phyloP scores from a whole-genome alignment of 2,113 vertebrate species.

The Brachionichthys hirsutus region DNA sequence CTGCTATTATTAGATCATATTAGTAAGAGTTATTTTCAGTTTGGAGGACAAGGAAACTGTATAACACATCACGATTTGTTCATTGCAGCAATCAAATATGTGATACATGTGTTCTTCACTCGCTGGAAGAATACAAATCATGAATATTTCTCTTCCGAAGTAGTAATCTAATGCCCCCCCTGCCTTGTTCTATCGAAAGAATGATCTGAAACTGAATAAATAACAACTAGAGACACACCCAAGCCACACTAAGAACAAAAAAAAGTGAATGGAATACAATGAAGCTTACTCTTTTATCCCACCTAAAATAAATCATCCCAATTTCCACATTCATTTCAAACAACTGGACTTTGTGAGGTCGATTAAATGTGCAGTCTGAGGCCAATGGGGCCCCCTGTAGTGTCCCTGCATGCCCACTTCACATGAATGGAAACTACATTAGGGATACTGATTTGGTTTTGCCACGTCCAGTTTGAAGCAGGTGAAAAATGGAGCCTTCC shows the following conservation, averaged over 20 bases:
- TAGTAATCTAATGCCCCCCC: constrained; percentile 28
- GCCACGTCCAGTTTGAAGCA: no score
- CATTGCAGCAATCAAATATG: constrained; percentile 7
- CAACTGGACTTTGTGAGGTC: constrained; percentile 19
- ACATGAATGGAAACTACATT: constrained; percentile 9
- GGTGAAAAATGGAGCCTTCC: no score
- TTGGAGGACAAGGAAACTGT: background rate
- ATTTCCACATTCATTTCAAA: constrained; percentile 28
- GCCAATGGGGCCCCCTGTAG: background rate
- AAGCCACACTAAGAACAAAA: constrained; percentile 13
- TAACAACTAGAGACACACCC: constrained; percentile 11
- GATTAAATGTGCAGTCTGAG: constrained; percentile 7
- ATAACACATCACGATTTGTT: constrained; percentile 17
- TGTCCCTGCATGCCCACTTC: constrained; percentile 26
- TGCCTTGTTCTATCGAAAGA: constrained; percentile 18
- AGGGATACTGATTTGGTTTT: background rate
- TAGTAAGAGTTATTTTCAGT: constrained; percentile 15
- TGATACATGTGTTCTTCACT: background rate
- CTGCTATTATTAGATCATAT: constrained; percentile 4
- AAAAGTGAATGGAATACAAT: constrained; percentile 3
- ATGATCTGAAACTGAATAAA: constrained; percentile 38
- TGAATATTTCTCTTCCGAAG: constrained; percentile 19
- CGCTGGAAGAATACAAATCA: constrained; percentile 11
- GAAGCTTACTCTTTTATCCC: constrained; percentile 16
- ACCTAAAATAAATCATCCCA: constrained; percentile 12